These are phyloP conservation scores for Kryphioiulus occultus DNA, from an alignment of 2,888 invertebrate genomes.

Conservation along the genomic window DNA sequence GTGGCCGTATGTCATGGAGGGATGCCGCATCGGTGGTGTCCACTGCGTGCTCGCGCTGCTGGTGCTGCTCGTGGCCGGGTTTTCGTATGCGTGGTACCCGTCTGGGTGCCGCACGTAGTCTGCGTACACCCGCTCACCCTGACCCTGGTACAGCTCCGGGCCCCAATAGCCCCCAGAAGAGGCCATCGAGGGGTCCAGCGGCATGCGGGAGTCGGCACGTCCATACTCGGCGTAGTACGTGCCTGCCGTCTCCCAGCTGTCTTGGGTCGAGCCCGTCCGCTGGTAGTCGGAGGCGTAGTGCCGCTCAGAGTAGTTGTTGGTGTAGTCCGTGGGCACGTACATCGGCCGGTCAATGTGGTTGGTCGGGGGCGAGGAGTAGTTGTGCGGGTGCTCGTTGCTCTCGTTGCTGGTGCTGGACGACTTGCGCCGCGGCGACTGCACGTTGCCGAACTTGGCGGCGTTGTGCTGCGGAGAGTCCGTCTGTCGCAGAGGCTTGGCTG, in stretches of 20 bases:
- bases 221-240: conserved; percentile 56
- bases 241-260: background rate
- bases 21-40: conserved; percentile 51
- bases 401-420: conserved; percentile 75
- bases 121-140: conserved; percentile 55
- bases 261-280: background rate
- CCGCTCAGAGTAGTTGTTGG: conserved; percentile 33
- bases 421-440: conserved; percentile 76
- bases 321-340: conserved; percentile 52
- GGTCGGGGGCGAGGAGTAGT: conserved; percentile 48
- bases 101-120: conserved; percentile 60
- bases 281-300: conserved; percentile 39
- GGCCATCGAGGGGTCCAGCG: conserved; percentile 14
- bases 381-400: conserved; percentile 73
- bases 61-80: conserved; percentile 53
- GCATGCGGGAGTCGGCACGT: conserved; percentile 53
- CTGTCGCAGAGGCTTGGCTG: conserved; percentile 72
- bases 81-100: conserved; percentile 56
- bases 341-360: conserved; percentile 50
- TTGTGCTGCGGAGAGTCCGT: conserved; percentile 71
- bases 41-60: conserved; percentile 53
- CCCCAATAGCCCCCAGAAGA: conserved; percentile 53
- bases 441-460: conserved; percentile 63
- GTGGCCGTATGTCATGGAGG: conserved; percentile 66
- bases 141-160: conserved; percentile 54